A percentile compares a stretch with the other conserved stretches of the same genome.
phyloP scores from a whole-genome alignment of 2,113 vertebrate genomes.

The Apodemus sylvaticus region DNA sequence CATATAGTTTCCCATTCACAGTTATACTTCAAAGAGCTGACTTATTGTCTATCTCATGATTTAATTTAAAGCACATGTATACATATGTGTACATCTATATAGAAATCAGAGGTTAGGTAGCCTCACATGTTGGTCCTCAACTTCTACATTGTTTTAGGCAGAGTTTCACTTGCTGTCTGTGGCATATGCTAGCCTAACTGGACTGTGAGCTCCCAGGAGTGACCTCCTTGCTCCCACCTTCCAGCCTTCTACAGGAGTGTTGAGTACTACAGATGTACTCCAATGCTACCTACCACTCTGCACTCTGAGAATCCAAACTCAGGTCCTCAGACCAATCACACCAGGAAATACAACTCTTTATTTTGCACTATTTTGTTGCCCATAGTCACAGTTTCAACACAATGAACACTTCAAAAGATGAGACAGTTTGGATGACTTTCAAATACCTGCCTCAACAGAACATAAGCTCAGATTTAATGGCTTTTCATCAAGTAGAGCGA shows the following conservation, averaged over 20 bases:
- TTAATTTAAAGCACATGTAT: not conserved
- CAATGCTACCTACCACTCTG: not conserved
- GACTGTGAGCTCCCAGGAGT: not conserved
- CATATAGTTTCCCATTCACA: conserved; percentile 20
- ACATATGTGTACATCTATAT: not conserved
- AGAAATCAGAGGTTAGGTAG: not conserved
- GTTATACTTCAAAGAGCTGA: conserved; percentile 51
- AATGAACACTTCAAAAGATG: conserved; percentile 8
- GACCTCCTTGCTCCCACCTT: not conserved
- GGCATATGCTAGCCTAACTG: not conserved
- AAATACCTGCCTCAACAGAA: conserved; percentile 64
- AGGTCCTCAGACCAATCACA: not conserved
- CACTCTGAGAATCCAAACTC: not conserved
- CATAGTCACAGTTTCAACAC: conserved; percentile 52
- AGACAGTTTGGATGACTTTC: conserved; percentile 37
- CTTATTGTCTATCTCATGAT: not conserved
- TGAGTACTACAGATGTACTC: too few species aligned
- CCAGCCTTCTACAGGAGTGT: not conserved
- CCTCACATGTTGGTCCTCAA: not conserved
- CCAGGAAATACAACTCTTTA: not conserved
- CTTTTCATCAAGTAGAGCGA: conserved; percentile 55
- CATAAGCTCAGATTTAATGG: conserved; percentile 57
- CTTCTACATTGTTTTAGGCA: not conserved
- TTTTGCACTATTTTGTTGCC: conserved; percentile 41
- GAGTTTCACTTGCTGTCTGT: not conserved